phyloP scores from a whole-genome alignment of 1,140 invertebrate genomes.

The Idris sp. region DNA sequence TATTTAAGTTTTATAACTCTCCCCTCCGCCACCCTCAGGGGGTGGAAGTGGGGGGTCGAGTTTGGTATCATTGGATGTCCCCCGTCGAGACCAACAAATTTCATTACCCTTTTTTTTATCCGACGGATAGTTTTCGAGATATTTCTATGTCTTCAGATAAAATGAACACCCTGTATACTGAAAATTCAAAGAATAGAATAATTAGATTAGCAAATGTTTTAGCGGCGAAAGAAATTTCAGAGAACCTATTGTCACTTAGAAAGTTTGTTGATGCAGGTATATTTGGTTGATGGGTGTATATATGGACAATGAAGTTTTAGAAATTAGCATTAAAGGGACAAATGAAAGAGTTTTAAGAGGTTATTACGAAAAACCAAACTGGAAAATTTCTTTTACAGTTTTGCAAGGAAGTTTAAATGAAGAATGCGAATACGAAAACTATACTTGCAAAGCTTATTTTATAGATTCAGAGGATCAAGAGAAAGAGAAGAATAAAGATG shows the following conservation, averaged over 20 bases:
- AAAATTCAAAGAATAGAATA: too few species aligned
- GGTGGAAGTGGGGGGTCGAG: too few species aligned
- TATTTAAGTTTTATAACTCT: too few species aligned
- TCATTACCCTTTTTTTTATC: too few species aligned
- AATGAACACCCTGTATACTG: too few species aligned
- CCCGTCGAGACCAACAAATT: too few species aligned
- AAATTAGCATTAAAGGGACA: neutral
- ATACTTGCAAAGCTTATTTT: constrained; percentile 4
- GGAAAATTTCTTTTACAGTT: constrained; percentile 6
- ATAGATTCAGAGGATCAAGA: constrained; percentile 2
- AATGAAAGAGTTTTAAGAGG: neutral
- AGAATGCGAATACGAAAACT: constrained; percentile 2
- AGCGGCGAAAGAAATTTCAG: constrained; percentile 19
- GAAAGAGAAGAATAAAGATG: too few species aligned
- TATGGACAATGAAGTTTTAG: constrained; percentile 10
- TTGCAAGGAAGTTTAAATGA: neutral
- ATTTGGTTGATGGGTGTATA: constrained; percentile 15
- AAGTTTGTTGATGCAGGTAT: constrained; percentile 28
- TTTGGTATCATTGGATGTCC: too few species aligned
- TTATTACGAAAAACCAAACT: constrained; percentile 9
- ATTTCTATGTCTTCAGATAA: too few species aligned
- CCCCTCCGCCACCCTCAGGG: too few species aligned
- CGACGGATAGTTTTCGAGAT: too few species aligned
- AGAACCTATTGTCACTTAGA: constrained; percentile 43
- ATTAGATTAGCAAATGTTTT: constrained; percentile 7